Base-by-base conservation (phyloP, 2,888 invertebrate genomes). In the Phania funesta region DNA sequence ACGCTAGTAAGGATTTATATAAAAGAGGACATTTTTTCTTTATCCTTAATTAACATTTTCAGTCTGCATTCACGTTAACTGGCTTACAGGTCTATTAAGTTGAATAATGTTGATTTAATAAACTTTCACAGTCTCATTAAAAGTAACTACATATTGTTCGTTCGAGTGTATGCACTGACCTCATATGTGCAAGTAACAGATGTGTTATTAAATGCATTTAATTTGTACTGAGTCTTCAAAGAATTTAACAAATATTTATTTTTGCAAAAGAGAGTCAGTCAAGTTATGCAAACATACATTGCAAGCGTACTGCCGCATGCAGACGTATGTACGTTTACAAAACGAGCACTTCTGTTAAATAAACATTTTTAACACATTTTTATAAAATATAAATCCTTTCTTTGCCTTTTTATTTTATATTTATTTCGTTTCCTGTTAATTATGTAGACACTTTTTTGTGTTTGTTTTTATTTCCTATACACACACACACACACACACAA, bases 281-380 rank as follows among this genome's bases (percentile, higher is more conserved):
- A 58, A 79, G 78, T 52, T 73, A 60, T 79, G 56, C 71, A 52
- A 76, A 76, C 44, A 26, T 8, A 38, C 8, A 5, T 20, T 16
- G 41, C 1, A 29, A 6, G 4, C 18, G 16, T n/a, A 5, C 5
- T 44, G 41, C 16, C 16, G 9, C 4, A 29, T 22, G 52, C 22
- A 38, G 50, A 35, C n/a, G n/a, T n/a, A 20, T 41, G 3, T 5
- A 2, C 62, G 41, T 50, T 7, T 35, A 4, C n/a, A 46, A 16
- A 50, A 18, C 54, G 46, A 56, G 56, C 62, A 77, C 74, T 78
- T 82, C 64, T 74, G 58, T 65, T 50, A 70, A 50, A 70, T 68
- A 82, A 82, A 82, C 58, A 78, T 41, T 82, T 74, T 77, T 82
- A 82, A 74, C 74, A 74, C 68, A 82, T 73, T 78, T 82, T 62